Evolutionary conservation across 2,113 vertebrate species (phyloP), one percentile per base, ranked within the genome.

Genomic region (Pygathrix nemaeus): DNA sequence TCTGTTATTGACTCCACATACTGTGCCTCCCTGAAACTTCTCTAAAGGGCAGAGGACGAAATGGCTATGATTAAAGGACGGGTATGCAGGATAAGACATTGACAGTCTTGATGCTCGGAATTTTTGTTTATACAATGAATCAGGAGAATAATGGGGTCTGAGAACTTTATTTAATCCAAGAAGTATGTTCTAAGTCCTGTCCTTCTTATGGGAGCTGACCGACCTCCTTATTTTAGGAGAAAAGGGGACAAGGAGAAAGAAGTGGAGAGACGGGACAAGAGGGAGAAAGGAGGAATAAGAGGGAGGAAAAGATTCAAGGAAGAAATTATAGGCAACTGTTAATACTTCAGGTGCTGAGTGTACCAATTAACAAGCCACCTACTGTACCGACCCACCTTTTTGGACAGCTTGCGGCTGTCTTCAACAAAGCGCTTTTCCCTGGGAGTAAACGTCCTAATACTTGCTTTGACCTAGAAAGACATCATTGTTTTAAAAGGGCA

Each of bases 361-460:
- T 2, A 17, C 27, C 52, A 11, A 23, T 3, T 52, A 11, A 21
- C 3, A 2, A 75, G 23, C 16, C 52, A 21, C 17, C 0, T 0
- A 76, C 11, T 38, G 70, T 4, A 2, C 78, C 25, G 20, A 98
- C 99, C 93, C 97, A 99, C 99, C 99, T 99, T 99, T 99, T 99
- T 99, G 96, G 99, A 99, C 97, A 99, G 99, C 97, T 99, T 99
- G 43, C 98, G 98, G 92, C 98, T 99, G 80, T 99, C 99, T 97
- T 99, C 99, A 1, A 97, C 95, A 86, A 99, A 99, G 97, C 99
- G 99, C 40, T 98, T 98, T 97, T 99, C 99, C 96, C 99, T 99
- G 7, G 99, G 99, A 61, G 98, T 98, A 96, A 99, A 99, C 38
- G 99, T 99, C 98, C 98, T 99, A 90, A 99, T 85, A 16, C 99